phyloP scores from a whole-genome alignment of 2,113 vertebrate genomes.

The Syngnathus scovelli region DNA sequence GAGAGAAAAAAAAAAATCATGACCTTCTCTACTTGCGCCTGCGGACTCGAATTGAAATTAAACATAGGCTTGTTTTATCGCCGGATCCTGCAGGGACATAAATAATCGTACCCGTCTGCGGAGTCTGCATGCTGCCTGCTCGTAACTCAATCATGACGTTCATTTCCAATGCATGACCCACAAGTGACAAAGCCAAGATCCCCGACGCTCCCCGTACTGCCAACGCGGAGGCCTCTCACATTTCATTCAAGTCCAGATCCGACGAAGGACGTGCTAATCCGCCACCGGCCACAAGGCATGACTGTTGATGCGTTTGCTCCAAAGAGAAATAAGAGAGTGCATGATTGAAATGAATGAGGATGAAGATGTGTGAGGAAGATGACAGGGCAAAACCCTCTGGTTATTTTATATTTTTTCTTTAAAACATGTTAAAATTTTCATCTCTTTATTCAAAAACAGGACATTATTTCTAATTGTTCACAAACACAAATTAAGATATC shows the following conservation, averaged over 20 bases:
- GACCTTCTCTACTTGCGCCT: background rate
- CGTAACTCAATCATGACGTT: conserved; percentile 42
- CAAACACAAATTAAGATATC: no score
- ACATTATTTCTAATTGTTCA: no score
- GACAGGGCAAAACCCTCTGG: background rate
- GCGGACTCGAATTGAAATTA: background rate
- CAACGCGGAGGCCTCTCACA: conserved; percentile 11
- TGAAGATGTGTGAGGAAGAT: background rate
- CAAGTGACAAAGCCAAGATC: background rate
- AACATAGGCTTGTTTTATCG: conserved; percentile 5
- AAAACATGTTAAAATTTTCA: no score
- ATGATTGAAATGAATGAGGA: conserved; percentile 14
- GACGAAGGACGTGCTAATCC: conserved; percentile 38
- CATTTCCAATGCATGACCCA: conserved; percentile 43
- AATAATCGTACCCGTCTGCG: conserved; percentile 2
- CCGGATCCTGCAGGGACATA: conserved; percentile 29
- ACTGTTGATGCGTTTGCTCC: conserved; percentile 26
- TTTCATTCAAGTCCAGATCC: conserved; percentile 33
- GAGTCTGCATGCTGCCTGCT: conserved; percentile 2
- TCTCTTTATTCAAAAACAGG: background rate
- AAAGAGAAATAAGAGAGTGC: conserved; percentile 11
- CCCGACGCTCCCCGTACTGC: background rate
- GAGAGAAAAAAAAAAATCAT: background rate
- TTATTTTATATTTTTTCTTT: no score
- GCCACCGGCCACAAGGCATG: conserved; percentile 16